phyloP scores from a whole-genome alignment of 2,797 vertebrate genomes.

The Aplochiton taeniatus region DNA sequence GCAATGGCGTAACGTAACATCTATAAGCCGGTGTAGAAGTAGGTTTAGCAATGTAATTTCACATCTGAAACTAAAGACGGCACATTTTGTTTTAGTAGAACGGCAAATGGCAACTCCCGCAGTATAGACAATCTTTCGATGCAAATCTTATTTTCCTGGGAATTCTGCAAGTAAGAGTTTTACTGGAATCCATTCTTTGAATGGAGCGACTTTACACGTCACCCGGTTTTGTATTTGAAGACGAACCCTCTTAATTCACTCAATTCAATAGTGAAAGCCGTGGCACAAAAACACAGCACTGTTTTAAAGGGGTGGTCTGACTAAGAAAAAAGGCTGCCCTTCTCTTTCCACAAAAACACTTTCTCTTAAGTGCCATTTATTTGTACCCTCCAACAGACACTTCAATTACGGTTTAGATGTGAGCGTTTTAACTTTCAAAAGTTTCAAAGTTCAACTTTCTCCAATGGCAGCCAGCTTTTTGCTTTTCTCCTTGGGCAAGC shows the following conservation, averaged over 20 bases:
- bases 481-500: constrained; percentile 51
- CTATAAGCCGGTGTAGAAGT: too few relatives aligned
- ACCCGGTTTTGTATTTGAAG: not conserved
- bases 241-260: not conserved
- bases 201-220: not conserved
- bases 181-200: too few relatives aligned
- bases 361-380: constrained; percentile 44
- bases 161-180: too few relatives aligned
- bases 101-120: too few relatives aligned
- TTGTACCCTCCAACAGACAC: constrained; percentile 52
- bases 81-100: too few relatives aligned
- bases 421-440: constrained; percentile 43
- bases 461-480: constrained; percentile 46
- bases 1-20: too few relatives aligned
- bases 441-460: constrained; percentile 50
- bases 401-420: constrained; percentile 57
- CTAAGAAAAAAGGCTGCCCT: not conserved
- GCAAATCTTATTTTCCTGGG: too few relatives aligned
- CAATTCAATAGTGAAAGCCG: not conserved
- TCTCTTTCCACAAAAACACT: not conserved
- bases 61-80: too few relatives aligned
- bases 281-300: not conserved
- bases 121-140: too few relatives aligned
- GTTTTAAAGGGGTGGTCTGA: not conserved
- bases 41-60: too few relatives aligned